Conservation (phyloP, 2,888 invertebrate species). For the Arenicola marina region DNA sequence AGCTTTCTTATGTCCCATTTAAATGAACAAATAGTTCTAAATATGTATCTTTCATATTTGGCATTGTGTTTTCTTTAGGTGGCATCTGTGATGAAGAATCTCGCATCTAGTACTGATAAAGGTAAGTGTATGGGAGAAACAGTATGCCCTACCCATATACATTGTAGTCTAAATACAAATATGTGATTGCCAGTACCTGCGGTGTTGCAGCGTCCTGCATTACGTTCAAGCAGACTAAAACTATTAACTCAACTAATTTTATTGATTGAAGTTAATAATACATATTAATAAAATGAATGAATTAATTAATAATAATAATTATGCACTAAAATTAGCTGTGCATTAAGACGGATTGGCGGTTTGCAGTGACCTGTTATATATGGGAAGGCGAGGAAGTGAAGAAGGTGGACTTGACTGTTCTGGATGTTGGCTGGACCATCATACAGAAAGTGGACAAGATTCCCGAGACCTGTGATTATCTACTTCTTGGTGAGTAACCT, state of each 20-base stretch:
- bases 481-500: too few relatives aligned
- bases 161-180: too few relatives aligned
- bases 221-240: too few relatives aligned
- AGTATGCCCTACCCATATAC: too few relatives aligned
- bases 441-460: slow-evolving; percentile 70
- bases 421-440: slow-evolving; percentile 93
- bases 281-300: slow-evolving; percentile 1
- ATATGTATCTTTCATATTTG: background rate
- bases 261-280: too few relatives aligned
- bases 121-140: slow-evolving; percentile 13
- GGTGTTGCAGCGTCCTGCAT: too few relatives aligned
- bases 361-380: slow-evolving; percentile 87
- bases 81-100: slow-evolving; percentile 32
- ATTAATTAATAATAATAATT: too few relatives aligned
- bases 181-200: too few relatives aligned
- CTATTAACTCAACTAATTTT: too few relatives aligned
- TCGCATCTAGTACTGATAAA: slow-evolving; percentile 32
- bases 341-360: background rate
- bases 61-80: slow-evolving; percentile 12
- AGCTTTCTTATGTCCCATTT: too few relatives aligned
- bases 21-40: background rate
- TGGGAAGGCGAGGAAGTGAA: slow-evolving; percentile 90
- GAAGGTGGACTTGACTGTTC: slow-evolving; percentile 88
- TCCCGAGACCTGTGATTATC: slow-evolving; percentile 78
- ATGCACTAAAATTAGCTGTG: background rate